phyloP scores from a whole-genome alignment of 2,797 vertebrate genomes.

The Lepilemur ruficaudatus region DNA sequence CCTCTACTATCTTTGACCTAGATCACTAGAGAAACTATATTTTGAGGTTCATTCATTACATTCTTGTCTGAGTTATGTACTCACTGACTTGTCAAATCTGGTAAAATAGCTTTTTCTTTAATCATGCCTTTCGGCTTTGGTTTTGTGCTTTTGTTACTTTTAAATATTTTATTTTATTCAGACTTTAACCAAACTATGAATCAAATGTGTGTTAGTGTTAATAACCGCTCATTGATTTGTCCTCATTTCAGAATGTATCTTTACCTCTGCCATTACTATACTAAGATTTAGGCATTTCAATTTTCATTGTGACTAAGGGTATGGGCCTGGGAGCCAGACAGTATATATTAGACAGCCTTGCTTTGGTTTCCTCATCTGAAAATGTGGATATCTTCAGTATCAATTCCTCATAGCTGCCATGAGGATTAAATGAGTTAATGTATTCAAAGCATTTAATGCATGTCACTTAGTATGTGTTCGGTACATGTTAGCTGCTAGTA shows the following conservation, averaged over 20 bases:
- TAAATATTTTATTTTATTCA: neutral
- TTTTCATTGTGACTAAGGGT: neutral
- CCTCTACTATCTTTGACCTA: neutral
- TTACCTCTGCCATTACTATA: neutral
- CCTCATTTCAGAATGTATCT: neutral
- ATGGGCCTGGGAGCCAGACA: neutral
- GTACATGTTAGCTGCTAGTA: neutral
- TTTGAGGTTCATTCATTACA: neutral
- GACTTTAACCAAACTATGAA: neutral
- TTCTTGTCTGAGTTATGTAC: neutral
- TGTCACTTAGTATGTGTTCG: neutral
- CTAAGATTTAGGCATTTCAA: neutral
- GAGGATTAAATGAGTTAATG: neutral
- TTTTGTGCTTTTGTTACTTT: neutral
- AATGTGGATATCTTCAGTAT: neutral
- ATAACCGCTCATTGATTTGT: neutral
- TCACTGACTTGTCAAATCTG: neutral
- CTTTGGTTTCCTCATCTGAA: neutral
- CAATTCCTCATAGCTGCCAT: neutral
- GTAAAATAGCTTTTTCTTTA: neutral
- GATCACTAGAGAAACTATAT: neutral
- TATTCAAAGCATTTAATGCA: neutral
- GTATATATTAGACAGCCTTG: neutral
- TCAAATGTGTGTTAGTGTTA: neutral
- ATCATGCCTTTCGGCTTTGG: neutral